phyloP scores from a whole-genome alignment of 1,140 invertebrate species.

The Penaeus indicus region DNA sequence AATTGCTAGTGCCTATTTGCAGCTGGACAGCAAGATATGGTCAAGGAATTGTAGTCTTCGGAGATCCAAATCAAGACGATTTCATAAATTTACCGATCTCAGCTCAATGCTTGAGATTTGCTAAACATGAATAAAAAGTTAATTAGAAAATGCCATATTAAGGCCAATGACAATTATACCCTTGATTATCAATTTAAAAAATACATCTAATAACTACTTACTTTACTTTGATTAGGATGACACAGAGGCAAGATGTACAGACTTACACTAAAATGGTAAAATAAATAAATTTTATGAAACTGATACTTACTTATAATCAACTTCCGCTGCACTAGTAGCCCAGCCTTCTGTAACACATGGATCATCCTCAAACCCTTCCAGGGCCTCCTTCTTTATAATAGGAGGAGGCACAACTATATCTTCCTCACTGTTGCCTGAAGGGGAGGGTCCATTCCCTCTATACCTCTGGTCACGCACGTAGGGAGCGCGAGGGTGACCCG shows the following conservation, averaged over 20 bases:
- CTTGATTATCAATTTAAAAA: no score
- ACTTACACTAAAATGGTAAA: background rate
- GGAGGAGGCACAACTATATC: slow-evolving; percentile 58
- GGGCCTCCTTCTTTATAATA: slow-evolving; percentile 62
- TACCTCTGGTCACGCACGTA: slow-evolving; percentile 50
- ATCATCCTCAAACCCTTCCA: slow-evolving; percentile 62
- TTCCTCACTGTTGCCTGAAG: slow-evolving; percentile 46
- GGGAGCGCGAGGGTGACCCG: slow-evolving; percentile 51
- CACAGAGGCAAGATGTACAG: background rate
- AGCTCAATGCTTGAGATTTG: no score
- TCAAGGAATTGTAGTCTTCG: no score
- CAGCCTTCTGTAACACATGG: slow-evolving; percentile 54
- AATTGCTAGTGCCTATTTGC: no score
- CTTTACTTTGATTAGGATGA: background rate
- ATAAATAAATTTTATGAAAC: background rate
- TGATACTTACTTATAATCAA: slow-evolving; percentile 60
- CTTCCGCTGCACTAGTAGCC: slow-evolving; percentile 58
- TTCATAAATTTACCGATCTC: no score
- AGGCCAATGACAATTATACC: no score
- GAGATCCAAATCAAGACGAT: no score
- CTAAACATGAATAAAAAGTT: no score
- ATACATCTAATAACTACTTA: no score
- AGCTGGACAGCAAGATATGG: no score
- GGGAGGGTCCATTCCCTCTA: slow-evolving; percentile 35
- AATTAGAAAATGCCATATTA: no score